A percentile compares a stretch with the other conserved stretches of the same genome.
phyloP scores from a whole-genome alignment of 2,888 invertebrate species.

The Acrobasis suavella region DNA sequence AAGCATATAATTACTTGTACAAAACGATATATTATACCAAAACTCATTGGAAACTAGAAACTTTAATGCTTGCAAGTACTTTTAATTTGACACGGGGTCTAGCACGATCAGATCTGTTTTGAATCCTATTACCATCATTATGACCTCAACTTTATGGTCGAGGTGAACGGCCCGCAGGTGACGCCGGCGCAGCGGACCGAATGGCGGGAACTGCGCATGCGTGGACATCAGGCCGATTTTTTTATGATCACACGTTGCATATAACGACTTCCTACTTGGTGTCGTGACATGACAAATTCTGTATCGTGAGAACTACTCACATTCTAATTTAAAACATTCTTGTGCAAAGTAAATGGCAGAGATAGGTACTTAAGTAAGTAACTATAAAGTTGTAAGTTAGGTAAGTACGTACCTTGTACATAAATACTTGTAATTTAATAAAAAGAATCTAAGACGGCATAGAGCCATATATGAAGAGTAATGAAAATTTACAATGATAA shows the following conservation, averaged over 20 bases:
- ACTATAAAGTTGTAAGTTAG: too few species aligned
- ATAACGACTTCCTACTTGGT: conserved; percentile 24
- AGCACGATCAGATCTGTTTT: neutral
- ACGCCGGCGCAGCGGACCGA: conserved; percentile 38
- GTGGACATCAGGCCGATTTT: conserved; percentile 22
- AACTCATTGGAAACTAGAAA: too few species aligned
- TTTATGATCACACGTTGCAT: conserved; percentile 22
- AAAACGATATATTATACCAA: too few species aligned
- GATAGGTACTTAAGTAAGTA: neutral
- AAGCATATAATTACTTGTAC: too few species aligned
- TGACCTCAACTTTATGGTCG: conserved; percentile 13
- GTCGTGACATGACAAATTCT: conserved; percentile 13
- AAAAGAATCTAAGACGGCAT: too few species aligned
- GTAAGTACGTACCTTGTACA: too few species aligned
- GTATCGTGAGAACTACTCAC: conserved; percentile 19
- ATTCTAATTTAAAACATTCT: neutral
- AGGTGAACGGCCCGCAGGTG: conserved; percentile 39
- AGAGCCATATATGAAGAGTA: too few species aligned
- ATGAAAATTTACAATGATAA: too few species aligned
- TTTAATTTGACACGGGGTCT: too few species aligned
- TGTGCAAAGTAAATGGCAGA: neutral
- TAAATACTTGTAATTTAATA: too few species aligned
- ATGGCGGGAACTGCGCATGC: conserved; percentile 38
- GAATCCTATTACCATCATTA: neutral
- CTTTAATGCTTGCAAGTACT: too few species aligned